Base-by-base conservation (phyloP, 1,140 invertebrate species). In the Danaus melanippus region DNA sequence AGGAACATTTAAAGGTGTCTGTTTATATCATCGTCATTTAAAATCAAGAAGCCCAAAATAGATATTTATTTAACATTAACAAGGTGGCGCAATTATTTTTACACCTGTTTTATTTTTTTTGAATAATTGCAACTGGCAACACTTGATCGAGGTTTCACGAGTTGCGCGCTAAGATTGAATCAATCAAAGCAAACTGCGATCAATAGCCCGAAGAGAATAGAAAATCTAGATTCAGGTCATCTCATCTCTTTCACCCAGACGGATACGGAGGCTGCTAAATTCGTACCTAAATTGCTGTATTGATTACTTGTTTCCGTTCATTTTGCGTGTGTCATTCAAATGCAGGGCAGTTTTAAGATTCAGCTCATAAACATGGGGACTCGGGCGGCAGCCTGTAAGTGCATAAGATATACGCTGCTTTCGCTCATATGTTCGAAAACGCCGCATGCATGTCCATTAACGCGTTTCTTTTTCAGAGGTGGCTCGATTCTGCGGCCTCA, bases 281-380 rank as follows among this genome's bases (percentile, higher is more conserved):
- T 53, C 58, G 60, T 71, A 71, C 67, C 74, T 77, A 67, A 74
- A 77, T 73, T 73, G 68, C 65, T 69, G 67, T 84, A 83, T 80
- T 64, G 75, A 79, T 81, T 77, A 62, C 56, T 60, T 42, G 63
- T 69, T 67, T 60, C 67, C 58, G 51, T 64, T 65, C 73, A 69
- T 69, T 69, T 69, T 62, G 74, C 62, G 68, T 71, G 64, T 66
- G 68, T 71, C 69, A 69, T 62, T 78, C 72, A 71, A 86, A 88
- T 88, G 86, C 86, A 88, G 78, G 86, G 85, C 67, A 88, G 86
- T 72, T 90, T 90, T 79, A 90, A 89, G 86, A 89, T 90, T 69
- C 89, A 90, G 78, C 88, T 90, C 71, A 90, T 90, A 87, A 92
- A 92, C 87, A 92, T 92, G 91, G 91, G 91, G 87, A 92, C 91